Conservation (phyloP, 2,888 invertebrate genomes). For the Marasmarcha lunaedactyla region DNA sequence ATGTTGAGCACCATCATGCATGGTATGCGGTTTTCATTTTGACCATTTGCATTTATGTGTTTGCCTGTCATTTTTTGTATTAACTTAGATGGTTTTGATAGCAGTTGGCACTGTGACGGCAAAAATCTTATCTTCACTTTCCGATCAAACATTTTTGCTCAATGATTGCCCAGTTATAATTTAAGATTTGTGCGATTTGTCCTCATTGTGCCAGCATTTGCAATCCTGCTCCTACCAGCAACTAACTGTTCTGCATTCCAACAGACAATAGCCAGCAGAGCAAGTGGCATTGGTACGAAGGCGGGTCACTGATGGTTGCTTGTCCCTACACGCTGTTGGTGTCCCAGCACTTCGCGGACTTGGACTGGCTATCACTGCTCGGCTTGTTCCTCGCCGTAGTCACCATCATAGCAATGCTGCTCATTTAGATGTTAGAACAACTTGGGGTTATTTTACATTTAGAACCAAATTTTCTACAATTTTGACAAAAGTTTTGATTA, state of each 20-base stretch:
- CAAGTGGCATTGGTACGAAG: conserved; percentile 71
- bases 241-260: conserved; percentile 20
- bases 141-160: too few species aligned
- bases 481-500: too few species aligned
- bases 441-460: too few species aligned
- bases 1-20: conserved; percentile 58
- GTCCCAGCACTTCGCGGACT: conserved; percentile 76
- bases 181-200: too few species aligned
- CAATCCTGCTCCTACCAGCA: not conserved
- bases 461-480: too few species aligned
- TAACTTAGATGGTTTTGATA: conserved; percentile 17
- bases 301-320: conserved; percentile 79
- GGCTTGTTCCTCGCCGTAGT: conserved; percentile 81
- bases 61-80: conserved; percentile 20
- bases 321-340: conserved; percentile 81
- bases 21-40: conserved; percentile 57
- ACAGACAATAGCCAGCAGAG: conserved; percentile 59
- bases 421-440: conserved; percentile 53
- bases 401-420: conserved; percentile 77
- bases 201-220: too few species aligned
- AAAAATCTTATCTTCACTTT: too few species aligned
- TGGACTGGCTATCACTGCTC: conserved; percentile 81
- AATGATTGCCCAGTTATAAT: too few species aligned
- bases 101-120: too few species aligned
- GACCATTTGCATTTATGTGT: conserved; percentile 44